Evolutionary conservation across 2,888 invertebrate genomes (phyloP), one percentile per base, ranked within the genome.

Genomic region (Chrysodeixis includens): DNA sequence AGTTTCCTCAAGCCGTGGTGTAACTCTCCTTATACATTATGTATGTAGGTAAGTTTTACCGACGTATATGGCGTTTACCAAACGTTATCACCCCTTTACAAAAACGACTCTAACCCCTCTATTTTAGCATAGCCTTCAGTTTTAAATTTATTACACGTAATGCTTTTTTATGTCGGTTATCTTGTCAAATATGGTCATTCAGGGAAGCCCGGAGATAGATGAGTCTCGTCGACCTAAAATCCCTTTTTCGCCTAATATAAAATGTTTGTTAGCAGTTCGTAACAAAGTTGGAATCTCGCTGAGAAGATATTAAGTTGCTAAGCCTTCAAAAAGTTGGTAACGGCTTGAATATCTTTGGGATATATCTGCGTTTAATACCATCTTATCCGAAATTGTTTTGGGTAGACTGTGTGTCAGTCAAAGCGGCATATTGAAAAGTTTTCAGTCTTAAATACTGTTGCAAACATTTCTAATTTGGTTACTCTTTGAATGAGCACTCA

Each of bases 281-380:
- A 60, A 70, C 66, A 75, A 79, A 76, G 62, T 77, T 74, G 40
- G 60, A 73, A 62, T 57, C 63, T 71, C 64, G 62, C 59, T 69
- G 63, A 59, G 62, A 62, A 55, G 66, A 77, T 79, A 76, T 76
- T 68, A 71, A 79, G 62, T 76, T 76, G 52, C 71, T 68, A 71
- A 71, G 68, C 57, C 68, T 56, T 57, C 65, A 64, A 76, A 65
- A 79, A 79, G 56, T 79, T 79, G 40, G 35, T 56, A 69, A 69
- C 65, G 67, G 58, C 61, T 72, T 72, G 61, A 76, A 79, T 76
- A 69, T 72, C 74, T 76, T 57, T 6, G 26, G 66, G 69, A 57
- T 68, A 66, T 62, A 69, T 72, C 55, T 62, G 55, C 59, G 58
- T 65, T 78, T 68, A 54, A 57, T 69, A 59, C 51, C 14, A 35